These are phyloP conservation scores for Alectoris magna DNA, from an alignment of 2,797 vertebrate species.

Conservation along the genomic window DNA sequence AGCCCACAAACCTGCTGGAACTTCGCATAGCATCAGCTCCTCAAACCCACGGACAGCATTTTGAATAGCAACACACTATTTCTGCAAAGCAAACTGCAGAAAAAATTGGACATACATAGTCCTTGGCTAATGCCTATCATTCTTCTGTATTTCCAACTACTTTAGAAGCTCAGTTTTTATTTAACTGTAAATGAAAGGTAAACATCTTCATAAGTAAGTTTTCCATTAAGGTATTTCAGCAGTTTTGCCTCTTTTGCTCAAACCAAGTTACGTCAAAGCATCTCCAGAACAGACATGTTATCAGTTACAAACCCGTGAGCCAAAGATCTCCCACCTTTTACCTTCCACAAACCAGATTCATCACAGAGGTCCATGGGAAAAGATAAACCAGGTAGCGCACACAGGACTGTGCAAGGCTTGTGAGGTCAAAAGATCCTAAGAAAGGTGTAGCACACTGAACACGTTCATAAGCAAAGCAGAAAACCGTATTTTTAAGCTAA, in stretches of 20 bases:
- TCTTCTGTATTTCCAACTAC: background rate
- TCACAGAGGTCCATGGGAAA: background rate
- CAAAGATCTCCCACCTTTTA: slow-evolving; percentile 20
- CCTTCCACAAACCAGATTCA: background rate
- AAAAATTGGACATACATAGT: background rate
- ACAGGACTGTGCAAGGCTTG: background rate
- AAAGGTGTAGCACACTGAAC: background rate
- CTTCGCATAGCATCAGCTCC: rapidly evolving
- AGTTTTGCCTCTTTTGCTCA: background rate
- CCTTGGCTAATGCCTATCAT: background rate
- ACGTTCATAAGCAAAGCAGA: background rate
- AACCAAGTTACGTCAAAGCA: background rate
- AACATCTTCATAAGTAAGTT: background rate
- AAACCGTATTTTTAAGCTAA: background rate
- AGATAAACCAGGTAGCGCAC: background rate
- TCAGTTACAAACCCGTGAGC: background rate
- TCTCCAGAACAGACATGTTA: background rate
- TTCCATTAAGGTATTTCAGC: background rate
- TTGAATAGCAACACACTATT: background rate
- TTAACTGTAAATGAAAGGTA: background rate
- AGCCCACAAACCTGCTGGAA: background rate
- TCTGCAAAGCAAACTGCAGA: background rate
- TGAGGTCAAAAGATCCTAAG: background rate
- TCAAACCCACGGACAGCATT: background rate
- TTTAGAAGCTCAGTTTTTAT: background rate